These are phyloP conservation scores for Bufo gargarizans DNA, from an alignment of 2,113 vertebrate genomes.

Conservation along the genomic window DNA sequence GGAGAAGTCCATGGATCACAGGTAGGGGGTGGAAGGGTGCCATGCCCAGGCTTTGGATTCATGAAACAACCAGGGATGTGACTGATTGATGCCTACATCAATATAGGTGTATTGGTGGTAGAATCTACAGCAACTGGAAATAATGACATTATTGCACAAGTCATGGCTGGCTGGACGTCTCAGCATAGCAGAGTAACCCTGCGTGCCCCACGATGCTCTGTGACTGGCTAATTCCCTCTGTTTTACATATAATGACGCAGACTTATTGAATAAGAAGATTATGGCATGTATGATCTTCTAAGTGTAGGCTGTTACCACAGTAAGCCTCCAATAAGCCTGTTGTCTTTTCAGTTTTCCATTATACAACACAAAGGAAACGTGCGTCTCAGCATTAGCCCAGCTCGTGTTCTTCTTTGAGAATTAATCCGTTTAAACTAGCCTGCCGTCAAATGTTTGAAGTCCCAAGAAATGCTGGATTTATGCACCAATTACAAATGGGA, in stretches of 20 bases:
- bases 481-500: slow-evolving; percentile 43
- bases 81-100: no score
- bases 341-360: slow-evolving; percentile 65
- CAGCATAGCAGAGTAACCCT: background rate
- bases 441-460: slow-evolving; percentile 20
- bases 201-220: background rate
- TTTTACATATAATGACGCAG: slow-evolving; percentile 38
- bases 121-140: no score
- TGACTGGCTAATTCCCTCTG: slow-evolving; percentile 30
- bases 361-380: slow-evolving; percentile 62
- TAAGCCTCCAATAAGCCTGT: slow-evolving; percentile 70
- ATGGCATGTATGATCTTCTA: slow-evolving; percentile 58
- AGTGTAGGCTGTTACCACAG: slow-evolving; percentile 57
- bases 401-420: slow-evolving; percentile 56
- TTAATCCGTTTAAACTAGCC: slow-evolving; percentile 59
- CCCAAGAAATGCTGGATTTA: slow-evolving; percentile 37
- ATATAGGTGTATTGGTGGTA: no score
- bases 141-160: background rate
- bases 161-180: background rate
- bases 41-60: no score
- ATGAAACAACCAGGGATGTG: no score
- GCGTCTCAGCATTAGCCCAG: slow-evolving; percentile 61
- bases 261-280: slow-evolving; percentile 61
- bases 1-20: no score
- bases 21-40: no score